phyloP scores from a whole-genome alignment of 2,797 vertebrate species.

The Chromis chromis region DNA sequence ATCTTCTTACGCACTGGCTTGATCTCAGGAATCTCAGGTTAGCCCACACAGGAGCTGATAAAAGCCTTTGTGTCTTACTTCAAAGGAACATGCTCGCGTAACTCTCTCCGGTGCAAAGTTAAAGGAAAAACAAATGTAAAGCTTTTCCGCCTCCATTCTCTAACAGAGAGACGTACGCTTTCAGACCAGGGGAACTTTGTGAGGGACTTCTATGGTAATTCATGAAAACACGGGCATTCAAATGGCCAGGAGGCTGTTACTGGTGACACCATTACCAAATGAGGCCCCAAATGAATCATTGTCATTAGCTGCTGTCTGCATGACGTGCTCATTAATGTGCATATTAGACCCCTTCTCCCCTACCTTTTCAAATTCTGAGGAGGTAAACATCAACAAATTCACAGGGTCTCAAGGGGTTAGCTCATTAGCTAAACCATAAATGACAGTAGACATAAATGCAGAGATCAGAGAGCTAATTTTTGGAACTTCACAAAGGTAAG shows the following conservation, averaged over 20 bases:
- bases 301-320: slow-evolving; percentile 69
- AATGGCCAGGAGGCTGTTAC: slow-evolving; percentile 34
- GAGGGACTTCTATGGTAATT: slow-evolving; percentile 46
- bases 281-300: slow-evolving; percentile 58
- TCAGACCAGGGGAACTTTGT: slow-evolving; percentile 32
- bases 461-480: slow-evolving; percentile 46
- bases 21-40: slow-evolving; percentile 45
- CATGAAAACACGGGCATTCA: slow-evolving; percentile 17
- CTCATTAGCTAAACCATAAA: slow-evolving; percentile 64
- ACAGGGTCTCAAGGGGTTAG: slow-evolving; percentile 49
- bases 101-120: slow-evolving; percentile 19
- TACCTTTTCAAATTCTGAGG: slow-evolving; percentile 35
- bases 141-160: slow-evolving; percentile 21
- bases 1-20: slow-evolving; percentile 38
- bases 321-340: slow-evolving; percentile 71
- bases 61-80: slow-evolving; percentile 47
- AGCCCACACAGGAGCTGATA: slow-evolving; percentile 50
- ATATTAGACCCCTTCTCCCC: slow-evolving; percentile 38
- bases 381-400: slow-evolving; percentile 73
- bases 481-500: slow-evolving; percentile 3
- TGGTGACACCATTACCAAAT: slow-evolving; percentile 56
- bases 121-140: slow-evolving; percentile 41
- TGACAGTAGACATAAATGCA: slow-evolving; percentile 51
- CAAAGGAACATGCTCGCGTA: slow-evolving; percentile 24
- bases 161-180: slow-evolving; percentile 18